These are phyloP conservation scores for Gymnarchus niloticus DNA, from an alignment of 2,113 vertebrate genomes.

Conservation along the genomic window DNA sequence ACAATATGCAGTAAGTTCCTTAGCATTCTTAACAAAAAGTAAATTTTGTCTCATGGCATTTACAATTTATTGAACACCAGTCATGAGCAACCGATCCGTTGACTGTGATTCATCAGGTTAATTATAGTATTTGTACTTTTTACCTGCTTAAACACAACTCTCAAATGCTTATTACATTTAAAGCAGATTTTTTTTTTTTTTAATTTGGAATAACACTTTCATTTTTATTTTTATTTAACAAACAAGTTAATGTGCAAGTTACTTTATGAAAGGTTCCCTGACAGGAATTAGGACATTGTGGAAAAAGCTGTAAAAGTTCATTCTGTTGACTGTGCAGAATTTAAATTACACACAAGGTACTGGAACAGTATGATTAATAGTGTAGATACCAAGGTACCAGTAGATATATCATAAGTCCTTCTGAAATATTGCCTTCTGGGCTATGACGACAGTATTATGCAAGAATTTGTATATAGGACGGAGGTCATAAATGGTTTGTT, in stretches of 20 bases:
- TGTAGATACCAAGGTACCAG: conserved; percentile 48
- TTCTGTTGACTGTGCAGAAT: conserved; percentile 52
- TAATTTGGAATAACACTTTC: neutral
- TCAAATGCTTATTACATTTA: neutral
- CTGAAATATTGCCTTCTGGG: conserved; percentile 53
- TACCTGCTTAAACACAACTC: neutral
- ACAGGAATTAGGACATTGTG: conserved; percentile 39
- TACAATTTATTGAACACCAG: no score
- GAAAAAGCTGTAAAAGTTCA: conserved; percentile 29
- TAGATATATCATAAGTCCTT: conserved; percentile 54
- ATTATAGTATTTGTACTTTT: neutral
- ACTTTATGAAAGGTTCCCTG: conserved; percentile 24
- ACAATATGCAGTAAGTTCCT: neutral
- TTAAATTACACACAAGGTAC: conserved; percentile 39
- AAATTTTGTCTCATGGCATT: neutral
- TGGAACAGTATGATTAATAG: conserved; percentile 57
- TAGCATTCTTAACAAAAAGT: no score
- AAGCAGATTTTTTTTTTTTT: neutral
- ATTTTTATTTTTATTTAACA: neutral
- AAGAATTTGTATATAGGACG: conserved; percentile 60
- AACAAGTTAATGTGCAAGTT: neutral
- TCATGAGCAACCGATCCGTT: neutral
- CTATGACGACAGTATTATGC: conserved; percentile 53
- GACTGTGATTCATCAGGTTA: neutral
- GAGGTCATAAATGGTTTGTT: conserved; percentile 42